Base-by-base conservation (phyloP, 2,113 vertebrate species). In the Leptosomus discolor region DNA sequence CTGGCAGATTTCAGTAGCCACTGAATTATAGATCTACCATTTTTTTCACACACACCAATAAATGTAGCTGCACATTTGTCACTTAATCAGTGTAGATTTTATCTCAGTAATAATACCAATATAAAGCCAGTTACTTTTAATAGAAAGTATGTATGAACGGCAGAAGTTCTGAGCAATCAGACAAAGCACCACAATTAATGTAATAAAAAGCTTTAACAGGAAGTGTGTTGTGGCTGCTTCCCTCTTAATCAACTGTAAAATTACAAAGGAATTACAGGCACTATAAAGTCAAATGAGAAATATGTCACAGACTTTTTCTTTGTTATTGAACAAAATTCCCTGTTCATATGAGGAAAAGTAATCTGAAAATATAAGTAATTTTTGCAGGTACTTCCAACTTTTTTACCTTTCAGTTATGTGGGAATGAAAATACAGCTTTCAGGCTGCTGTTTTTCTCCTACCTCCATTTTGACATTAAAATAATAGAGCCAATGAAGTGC, bases 71-170 rank as follows among this genome's bases (percentile, higher is more conserved):
- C 20, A 39, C 20, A 48, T 50, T 82, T 90, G 26, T 56, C 58
- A 83, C n/a, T 17, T 88, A 97, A 97, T 97, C 94, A 97, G 90
- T 94, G 94, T 85, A 93, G 93, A 91, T 95, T 97, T 97, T 96
- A 91, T 93, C 76, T 95, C 88, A 88, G 68, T 94, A 97, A 96
- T 94, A 97, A 94, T 70, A 94, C 21, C 58, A 93, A 88, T 91
- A 81, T 96, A 70, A 92, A 96, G 7, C 9, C 39, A 46, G 76
- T 87, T 68, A 51, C 77, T 90, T 95, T 90, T 88, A 83, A 94
- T 63, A 93, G 82, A 95, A 96, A 74, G 6, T 73, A 73, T 84
- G 60, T 67, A 53, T 51, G 26, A 60, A 94, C 91, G 63, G 46
- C 61, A 96, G 95, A 96, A 74, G 24, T 94, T 97, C 83, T 90